Conservation (phyloP, 2,797 vertebrate genomes). For the Heteromormyrus szaboi region DNA sequence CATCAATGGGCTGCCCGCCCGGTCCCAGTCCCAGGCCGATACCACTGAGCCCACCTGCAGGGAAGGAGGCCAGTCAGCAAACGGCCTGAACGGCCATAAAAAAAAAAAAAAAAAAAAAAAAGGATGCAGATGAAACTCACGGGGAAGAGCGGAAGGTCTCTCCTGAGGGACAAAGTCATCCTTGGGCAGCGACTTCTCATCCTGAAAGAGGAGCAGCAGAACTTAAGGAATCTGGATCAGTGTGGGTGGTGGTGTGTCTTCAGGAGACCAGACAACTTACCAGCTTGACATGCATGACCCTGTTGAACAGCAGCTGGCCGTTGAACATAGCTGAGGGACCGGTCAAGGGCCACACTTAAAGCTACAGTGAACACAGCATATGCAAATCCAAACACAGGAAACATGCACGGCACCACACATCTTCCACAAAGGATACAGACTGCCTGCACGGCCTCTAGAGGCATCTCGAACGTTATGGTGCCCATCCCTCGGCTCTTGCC, state of each 20-base stretch:
- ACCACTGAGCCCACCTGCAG: slow-evolving; percentile 86
- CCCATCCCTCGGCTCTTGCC: slow-evolving; percentile 94
- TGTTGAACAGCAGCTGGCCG: slow-evolving; percentile 89
- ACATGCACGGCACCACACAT: not conserved
- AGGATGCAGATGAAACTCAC: slow-evolving; percentile 61
- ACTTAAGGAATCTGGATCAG: not conserved
- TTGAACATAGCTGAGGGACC: slow-evolving; percentile 85
- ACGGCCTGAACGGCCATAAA: not conserved
- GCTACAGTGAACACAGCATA: not conserved
- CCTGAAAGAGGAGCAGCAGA: slow-evolving; percentile 55
- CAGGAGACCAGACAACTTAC: slow-evolving; percentile 54
- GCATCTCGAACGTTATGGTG: slow-evolving; percentile 92
- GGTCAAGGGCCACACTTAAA: slow-evolving; percentile 58
- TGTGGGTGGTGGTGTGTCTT: not conserved
- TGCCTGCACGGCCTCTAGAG: slow-evolving; percentile 94
- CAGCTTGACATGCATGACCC: slow-evolving; percentile 97
- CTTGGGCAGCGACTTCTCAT: slow-evolving; percentile 91
- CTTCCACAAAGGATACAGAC: slow-evolving; percentile 83
- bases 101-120: not conserved
- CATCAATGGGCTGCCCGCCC: slow-evolving; percentile 92
- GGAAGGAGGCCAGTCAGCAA: not conserved
- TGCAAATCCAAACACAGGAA: not conserved
- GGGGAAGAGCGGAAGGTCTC: slow-evolving; percentile 80
- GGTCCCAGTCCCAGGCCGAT: slow-evolving; percentile 91
- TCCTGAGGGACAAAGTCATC: slow-evolving; percentile 88